Evolutionary conservation across 2,113 vertebrate species (phyloP).

Genomic region (Thryonomys swinderianus): DNA sequence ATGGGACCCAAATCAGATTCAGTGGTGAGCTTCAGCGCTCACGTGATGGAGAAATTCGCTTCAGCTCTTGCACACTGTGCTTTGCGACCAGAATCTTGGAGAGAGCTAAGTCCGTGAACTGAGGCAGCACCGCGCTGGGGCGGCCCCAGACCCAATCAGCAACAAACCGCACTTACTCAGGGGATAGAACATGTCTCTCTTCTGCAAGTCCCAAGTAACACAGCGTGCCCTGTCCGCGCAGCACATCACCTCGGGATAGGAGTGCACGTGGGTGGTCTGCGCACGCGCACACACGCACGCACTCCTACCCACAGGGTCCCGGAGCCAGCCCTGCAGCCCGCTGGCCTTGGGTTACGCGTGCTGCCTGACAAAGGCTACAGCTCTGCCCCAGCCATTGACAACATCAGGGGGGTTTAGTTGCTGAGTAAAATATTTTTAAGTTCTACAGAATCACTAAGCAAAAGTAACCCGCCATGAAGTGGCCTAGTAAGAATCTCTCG

Average conservation of each 20-base stretch:
- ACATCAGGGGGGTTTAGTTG: neutral
- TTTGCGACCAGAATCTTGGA: neutral
- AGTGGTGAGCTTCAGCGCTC: neutral
- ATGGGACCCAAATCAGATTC: neutral
- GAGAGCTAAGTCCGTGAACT: neutral
- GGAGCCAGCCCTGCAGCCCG: neutral
- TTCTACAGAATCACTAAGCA: neutral
- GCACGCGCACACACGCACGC: neutral
- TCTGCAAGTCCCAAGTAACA: neutral
- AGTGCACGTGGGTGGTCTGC: neutral
- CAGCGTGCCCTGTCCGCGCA: neutral
- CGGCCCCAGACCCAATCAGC: neutral
- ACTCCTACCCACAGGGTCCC: neutral
- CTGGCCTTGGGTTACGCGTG: neutral
- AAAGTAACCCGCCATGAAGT: constrained; percentile 5
- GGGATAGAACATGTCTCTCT: neutral
- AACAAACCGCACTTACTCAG: neutral
- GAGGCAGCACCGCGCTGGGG: neutral
- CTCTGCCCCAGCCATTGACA: neutral
- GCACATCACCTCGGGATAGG: neutral
- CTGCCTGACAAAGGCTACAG: neutral
- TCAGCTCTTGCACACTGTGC: neutral
- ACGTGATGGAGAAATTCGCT: neutral
- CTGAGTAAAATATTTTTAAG: neutral
- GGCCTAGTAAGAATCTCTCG: constrained; percentile 4